phyloP scores from a whole-genome alignment of 2,113 vertebrate genomes.

The Pogona vitticeps region DNA sequence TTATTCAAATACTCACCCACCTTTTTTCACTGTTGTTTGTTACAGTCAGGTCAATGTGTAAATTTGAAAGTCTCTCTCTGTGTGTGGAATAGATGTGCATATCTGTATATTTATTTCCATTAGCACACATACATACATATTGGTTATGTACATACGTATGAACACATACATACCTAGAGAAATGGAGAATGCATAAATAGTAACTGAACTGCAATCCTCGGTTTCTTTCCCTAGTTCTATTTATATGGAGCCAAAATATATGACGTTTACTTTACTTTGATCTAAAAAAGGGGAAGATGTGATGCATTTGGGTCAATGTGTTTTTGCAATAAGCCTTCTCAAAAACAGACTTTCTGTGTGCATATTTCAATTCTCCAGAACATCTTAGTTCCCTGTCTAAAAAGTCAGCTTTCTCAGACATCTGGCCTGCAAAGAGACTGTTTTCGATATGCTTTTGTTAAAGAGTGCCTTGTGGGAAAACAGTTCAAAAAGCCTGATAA shows the following conservation, averaged over 20 bases:
- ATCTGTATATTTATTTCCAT: conserved; percentile 31
- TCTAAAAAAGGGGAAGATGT: conserved; percentile 53
- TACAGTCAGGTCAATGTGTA: not conserved
- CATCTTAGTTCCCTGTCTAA: not conserved
- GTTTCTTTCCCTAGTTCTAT: too few relatives aligned
- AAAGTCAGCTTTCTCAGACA: conserved; percentile 35
- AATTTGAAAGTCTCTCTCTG: not conserved
- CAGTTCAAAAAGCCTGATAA: not conserved
- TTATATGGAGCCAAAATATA: not conserved
- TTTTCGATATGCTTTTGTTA: conserved; percentile 17
- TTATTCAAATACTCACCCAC: too few relatives aligned
- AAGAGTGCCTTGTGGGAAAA: conserved; percentile 48
- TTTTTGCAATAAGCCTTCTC: conserved; percentile 41
- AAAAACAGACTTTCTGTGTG: not conserved
- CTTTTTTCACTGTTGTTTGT: not conserved
- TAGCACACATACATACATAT: not conserved
- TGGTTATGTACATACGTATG: not conserved
- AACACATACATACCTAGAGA: not conserved
- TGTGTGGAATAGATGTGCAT: not conserved
- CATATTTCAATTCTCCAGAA: conserved; percentile 21
- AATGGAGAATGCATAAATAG: not conserved
- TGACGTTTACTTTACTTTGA: not conserved
- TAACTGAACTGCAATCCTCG: too few relatives aligned
- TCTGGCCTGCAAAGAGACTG: conserved; percentile 46
- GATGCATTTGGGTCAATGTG: conserved; percentile 32